Evolutionary conservation across 1,140 invertebrate genomes (phyloP).

Genomic region (Glomeris maerens): DNA sequence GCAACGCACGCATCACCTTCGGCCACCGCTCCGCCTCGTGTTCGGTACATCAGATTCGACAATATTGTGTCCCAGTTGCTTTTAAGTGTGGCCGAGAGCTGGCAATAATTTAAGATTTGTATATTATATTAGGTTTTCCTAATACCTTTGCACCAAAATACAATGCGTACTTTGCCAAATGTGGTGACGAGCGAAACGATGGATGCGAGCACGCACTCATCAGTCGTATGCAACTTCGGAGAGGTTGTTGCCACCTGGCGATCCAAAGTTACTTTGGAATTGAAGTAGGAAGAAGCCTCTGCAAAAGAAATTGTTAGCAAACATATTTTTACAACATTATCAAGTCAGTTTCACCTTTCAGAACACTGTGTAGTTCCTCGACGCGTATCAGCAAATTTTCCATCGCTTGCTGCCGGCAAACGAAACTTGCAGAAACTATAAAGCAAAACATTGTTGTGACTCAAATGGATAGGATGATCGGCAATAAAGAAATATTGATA

Average conservation of each 20-base stretch:
- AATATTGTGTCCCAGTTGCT: too few relatives aligned
- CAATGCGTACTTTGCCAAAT: conserved; percentile 23
- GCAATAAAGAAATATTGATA: too few relatives aligned
- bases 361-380: neutral
- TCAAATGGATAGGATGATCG: too few relatives aligned
- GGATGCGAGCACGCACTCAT: conserved; percentile 33
- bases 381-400: neutral
- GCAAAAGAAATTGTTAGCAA: conserved; percentile 10
- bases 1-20: too few relatives aligned
- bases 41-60: too few relatives aligned
- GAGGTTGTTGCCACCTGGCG: conserved; percentile 31
- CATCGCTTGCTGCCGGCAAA: too few relatives aligned
- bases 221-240: conserved; percentile 30
- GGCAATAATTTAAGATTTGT: too few relatives aligned
- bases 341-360: neutral
- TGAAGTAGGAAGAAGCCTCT: conserved; percentile 34
- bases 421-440: too few relatives aligned
- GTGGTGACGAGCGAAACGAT: conserved; percentile 28
- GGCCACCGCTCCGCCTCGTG: too few relatives aligned
- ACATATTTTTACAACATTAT: neutral
- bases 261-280: conserved; percentile 32
- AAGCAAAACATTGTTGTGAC: neutral
- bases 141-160: too few relatives aligned
- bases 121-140: too few relatives aligned
- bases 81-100: too few relatives aligned